Percentiles rank a stretch among this genome's conserved stretches.
Evolutionary conservation across 2,888 invertebrate genomes (phyloP).

Genomic region (Mesochorus sp.): DNA sequence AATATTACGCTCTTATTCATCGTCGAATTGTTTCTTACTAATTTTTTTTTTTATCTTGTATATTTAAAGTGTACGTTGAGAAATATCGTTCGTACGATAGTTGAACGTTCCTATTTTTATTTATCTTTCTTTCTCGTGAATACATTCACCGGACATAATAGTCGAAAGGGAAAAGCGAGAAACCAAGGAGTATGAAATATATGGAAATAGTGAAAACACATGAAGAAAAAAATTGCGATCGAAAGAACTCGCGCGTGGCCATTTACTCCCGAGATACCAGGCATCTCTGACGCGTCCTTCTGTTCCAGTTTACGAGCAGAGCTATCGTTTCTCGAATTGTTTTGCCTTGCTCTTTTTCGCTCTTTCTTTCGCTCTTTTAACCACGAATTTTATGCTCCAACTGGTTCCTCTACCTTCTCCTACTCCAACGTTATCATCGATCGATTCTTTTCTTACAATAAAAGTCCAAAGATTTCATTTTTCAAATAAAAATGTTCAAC

Average conservation of each 20-base stretch:
- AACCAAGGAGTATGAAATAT: not conserved
- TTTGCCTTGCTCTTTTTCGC: conserved; percentile 33
- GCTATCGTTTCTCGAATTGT: conserved; percentile 39
- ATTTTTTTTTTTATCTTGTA: conserved; percentile 9
- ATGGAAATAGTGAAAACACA: conserved; percentile 13
- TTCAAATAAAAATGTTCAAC: conserved; percentile 47
- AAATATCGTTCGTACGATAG: conserved; percentile 12
- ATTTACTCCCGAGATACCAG: conserved; percentile 22
- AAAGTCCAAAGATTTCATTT: conserved; percentile 14
- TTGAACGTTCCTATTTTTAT: conserved; percentile 47
- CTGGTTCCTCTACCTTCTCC: not conserved
- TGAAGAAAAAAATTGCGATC: conserved; percentile 3
- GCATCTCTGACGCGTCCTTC: conserved; percentile 31
- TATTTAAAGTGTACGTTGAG: conserved; percentile 27
- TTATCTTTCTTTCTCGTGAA: not conserved
- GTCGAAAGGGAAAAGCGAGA: conserved; percentile 2
- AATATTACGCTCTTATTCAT: conserved; percentile 38
- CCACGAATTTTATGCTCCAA: conserved; percentile 3
- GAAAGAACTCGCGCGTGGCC: conserved; percentile 36
- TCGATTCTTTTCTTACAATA: not conserved
- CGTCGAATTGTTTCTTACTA: conserved; percentile 4
- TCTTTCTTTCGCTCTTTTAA: conserved; percentile 6
- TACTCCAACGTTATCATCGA: not conserved
- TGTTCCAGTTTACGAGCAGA: conserved; percentile 39
- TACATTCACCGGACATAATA: not conserved